A percentile compares a stretch with the other conserved stretches of the same genome.
These are phyloP conservation scores for Gouania willdenowi DNA, from an alignment of 2,797 vertebrate genomes.

Conservation along the genomic window DNA sequence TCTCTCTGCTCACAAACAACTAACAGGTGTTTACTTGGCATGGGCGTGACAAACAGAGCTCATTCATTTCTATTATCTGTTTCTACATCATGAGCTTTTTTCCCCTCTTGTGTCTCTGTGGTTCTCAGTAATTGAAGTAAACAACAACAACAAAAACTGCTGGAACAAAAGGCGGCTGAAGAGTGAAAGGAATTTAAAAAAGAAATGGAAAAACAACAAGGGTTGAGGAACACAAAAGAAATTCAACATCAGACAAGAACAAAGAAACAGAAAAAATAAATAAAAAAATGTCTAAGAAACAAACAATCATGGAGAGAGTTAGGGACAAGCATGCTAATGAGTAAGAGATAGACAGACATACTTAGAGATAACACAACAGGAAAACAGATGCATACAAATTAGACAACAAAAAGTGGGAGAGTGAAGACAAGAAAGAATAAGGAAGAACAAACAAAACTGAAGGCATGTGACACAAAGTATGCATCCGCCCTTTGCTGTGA, in stretches of 20 bases:
- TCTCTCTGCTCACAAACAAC: constrained; percentile 51
- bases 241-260: constrained; percentile 42
- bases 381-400: constrained; percentile 51
- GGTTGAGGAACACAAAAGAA: constrained; percentile 51
- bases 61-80: constrained; percentile 4
- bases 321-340: constrained; percentile 61
- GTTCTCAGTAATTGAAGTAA: constrained; percentile 57
- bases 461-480: constrained; percentile 20
- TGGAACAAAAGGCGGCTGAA: constrained; percentile 18
- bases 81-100: constrained; percentile 31
- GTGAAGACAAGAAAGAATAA: constrained; percentile 2
- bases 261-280: constrained; percentile 27
- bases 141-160: constrained; percentile 58
- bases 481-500: constrained; percentile 2
- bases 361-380: constrained; percentile 41
- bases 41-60: constrained; percentile 49
- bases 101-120: constrained; percentile 19
- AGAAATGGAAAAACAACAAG: no score
- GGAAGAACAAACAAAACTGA: constrained; percentile 27
- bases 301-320: constrained; percentile 57
- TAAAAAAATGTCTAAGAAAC: constrained; percentile 34
- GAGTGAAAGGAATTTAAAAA: constrained; percentile 32
- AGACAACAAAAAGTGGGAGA: constrained; percentile 32
- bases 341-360: constrained; percentile 51
- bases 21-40: constrained; percentile 63